Evolutionary conservation across 2,113 vertebrate genomes (phyloP).

Genomic region (Bettongia penicillata): DNA sequence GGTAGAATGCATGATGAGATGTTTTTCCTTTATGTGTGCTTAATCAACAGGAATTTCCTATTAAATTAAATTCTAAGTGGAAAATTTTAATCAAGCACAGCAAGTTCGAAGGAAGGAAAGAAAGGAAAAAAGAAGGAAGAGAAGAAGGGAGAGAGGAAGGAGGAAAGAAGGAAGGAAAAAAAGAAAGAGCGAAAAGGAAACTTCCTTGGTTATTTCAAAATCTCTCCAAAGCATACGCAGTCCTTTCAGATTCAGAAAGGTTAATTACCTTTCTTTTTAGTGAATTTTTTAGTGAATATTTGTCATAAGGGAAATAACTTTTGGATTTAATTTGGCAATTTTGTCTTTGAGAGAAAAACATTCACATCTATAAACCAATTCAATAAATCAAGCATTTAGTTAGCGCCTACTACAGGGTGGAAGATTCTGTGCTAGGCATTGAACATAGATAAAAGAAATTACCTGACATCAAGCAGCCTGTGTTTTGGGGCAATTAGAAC

Average conservation of each 20-base stretch:
- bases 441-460: background rate
- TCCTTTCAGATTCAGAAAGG: slow-evolving; percentile 17
- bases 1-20: slow-evolving; percentile 67
- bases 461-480: background rate
- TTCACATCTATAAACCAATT: background rate
- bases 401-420: background rate
- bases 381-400: background rate
- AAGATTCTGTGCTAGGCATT: background rate
- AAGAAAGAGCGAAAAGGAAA: background rate
- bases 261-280: slow-evolving; percentile 12
- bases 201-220: background rate
- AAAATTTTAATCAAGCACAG: slow-evolving; percentile 37
- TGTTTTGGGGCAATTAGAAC: background rate
- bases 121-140: background rate
- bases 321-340: slow-evolving; percentile 61
- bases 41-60: slow-evolving; percentile 29
- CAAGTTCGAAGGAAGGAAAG: background rate
- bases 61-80: slow-evolving; percentile 45
- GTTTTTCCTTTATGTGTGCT: slow-evolving; percentile 20
- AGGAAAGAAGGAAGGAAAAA: background rate
- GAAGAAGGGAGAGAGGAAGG: too few relatives aligned
- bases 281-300: slow-evolving; percentile 19
- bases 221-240: background rate
- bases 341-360: slow-evolving; percentile 60
- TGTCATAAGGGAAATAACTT: background rate